Evolutionary conservation across 1,140 invertebrate species (phyloP).

Genomic region (Hycleus cichorii): DNA sequence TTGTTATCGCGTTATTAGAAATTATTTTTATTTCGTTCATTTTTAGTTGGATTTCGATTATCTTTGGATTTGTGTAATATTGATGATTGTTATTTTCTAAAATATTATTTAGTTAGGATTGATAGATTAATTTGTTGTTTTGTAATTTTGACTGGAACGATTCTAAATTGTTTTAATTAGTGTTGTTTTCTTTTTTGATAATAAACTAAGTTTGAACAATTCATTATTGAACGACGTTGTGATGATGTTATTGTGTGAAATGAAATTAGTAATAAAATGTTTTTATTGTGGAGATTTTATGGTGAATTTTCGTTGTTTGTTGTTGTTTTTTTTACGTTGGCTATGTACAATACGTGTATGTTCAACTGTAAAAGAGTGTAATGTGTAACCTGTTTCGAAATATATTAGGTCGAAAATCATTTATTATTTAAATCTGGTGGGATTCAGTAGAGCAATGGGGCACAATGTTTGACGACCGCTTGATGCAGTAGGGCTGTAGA

Average conservation of each 20-base stretch:
- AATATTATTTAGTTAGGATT: no score
- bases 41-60: no score
- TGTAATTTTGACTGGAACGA: no score
- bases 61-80: no score
- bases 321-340: background rate
- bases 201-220: background rate
- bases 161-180: no score
- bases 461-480: constrained; percentile 13
- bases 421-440: constrained; percentile 17
- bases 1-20: no score
- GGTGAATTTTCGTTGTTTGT: background rate
- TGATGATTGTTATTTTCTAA: no score
- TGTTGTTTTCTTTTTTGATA: no score
- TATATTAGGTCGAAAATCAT: constrained; percentile 13
- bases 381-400: constrained; percentile 8
- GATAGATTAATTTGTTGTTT: no score
- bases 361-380: constrained; percentile 6
- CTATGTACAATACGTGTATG: background rate
- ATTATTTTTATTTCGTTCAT: no score
- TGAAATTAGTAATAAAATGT: constrained; percentile 4
- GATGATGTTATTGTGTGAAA: background rate
- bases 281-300: constrained; percentile 1
- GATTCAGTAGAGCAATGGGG: constrained; percentile 11
- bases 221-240: background rate
- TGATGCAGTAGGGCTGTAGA: constrained; percentile 13